A percentile compares a stretch with the other conserved stretches of the same genome.
Conservation (phyloP, 2,888 invertebrate species). For the Aproaerema taeniolella region DNA sequence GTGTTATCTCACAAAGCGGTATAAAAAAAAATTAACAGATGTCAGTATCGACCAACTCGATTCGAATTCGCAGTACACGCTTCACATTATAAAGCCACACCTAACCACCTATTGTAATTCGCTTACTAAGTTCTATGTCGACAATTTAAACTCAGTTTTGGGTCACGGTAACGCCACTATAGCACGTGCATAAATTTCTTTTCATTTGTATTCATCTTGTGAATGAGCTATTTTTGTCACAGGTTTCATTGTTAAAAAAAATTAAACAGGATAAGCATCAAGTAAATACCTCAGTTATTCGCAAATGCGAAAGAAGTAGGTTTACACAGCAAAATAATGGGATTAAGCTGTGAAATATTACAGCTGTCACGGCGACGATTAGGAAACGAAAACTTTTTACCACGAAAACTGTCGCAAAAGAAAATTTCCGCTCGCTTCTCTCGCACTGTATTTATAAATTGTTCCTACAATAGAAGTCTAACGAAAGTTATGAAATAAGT, state of each 20-base stretch:
- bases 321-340: conserved; percentile 37
- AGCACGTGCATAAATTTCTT: conserved; percentile 31
- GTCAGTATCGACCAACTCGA: no score
- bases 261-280: neutral
- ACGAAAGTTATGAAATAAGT: no score
- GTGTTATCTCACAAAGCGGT: no score
- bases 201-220: conserved; percentile 8
- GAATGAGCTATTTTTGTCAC: neutral
- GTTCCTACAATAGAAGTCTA: no score
- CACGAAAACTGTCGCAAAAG: conserved; percentile 37
- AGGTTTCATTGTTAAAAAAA: no score
- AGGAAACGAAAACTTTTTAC: conserved; percentile 33
- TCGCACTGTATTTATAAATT: no score
- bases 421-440: neutral
- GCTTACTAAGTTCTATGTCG: conserved; percentile 38
- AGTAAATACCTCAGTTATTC: no score
- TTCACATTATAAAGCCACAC: conserved; percentile 8
- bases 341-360: conserved; percentile 46
- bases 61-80: conserved; percentile 3
- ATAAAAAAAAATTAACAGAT: no score
- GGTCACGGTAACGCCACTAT: conserved; percentile 41
- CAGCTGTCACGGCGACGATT: conserved; percentile 55
- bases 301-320: no score
- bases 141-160: conserved; percentile 38
- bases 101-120: conserved; percentile 24